phyloP scores from a whole-genome alignment of 2,797 vertebrate species.

The Megaceryle alcyon region DNA sequence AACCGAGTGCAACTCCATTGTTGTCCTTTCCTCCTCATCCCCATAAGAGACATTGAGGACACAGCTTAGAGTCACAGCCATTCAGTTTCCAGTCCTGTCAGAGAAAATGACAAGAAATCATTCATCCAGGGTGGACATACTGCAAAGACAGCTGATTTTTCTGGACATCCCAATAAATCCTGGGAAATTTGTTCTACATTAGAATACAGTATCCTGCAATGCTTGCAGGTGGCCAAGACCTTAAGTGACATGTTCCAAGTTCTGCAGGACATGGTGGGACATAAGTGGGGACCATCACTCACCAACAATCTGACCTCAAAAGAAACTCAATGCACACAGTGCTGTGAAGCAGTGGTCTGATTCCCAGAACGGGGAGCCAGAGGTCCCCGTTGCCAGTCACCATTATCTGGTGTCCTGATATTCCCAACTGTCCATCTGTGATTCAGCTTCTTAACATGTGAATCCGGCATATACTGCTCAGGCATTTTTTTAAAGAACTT shows the following conservation, averaged over 20 bases:
- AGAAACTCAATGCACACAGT: neutral
- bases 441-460: neutral
- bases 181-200: neutral
- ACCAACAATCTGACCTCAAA: neutral
- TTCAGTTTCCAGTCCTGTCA: neutral
- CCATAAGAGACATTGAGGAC: neutral
- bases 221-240: neutral
- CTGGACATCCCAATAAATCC: constrained; percentile 56
- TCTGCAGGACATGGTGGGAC: neutral
- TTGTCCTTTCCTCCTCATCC: neutral
- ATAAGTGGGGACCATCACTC: neutral
- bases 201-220: neutral
- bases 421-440: neutral
- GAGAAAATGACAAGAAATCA: constrained; percentile 21
- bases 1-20: neutral
- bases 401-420: neutral
- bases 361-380: neutral
- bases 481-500: neutral
- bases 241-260: neutral
- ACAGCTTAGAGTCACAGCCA: neutral
- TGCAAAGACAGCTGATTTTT: constrained; percentile 57
- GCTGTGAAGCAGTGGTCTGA: neutral
- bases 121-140: neutral
- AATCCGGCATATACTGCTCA: neutral
- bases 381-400: neutral